Percentiles rank a stretch among this genome's conserved stretches.
phyloP scores from a whole-genome alignment of 1,140 invertebrate genomes.

The Diorhabda carinulata region DNA sequence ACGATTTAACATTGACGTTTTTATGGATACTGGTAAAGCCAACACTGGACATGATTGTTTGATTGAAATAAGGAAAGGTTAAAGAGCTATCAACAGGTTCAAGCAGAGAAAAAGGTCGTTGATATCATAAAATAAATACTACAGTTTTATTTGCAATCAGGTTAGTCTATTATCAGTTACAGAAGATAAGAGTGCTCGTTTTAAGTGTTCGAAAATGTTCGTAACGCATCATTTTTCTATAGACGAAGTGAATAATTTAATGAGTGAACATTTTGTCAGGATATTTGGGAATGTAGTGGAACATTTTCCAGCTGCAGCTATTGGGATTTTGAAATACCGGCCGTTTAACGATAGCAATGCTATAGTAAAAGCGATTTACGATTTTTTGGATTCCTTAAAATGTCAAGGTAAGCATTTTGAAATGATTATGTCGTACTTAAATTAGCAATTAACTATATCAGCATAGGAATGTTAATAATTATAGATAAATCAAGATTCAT shows the following conservation, averaged over 20 bases:
- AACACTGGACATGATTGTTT: background rate
- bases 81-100: constrained; percentile 1
- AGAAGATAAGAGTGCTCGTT: background rate
- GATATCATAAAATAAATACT: background rate
- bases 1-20: no score
- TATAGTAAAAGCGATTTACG: constrained; percentile 53
- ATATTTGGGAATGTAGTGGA: constrained; percentile 65
- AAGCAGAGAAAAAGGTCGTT: background rate
- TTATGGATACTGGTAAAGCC: no score
- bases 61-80: background rate
- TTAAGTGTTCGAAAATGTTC: constrained; percentile 8
- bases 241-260: constrained; percentile 54
- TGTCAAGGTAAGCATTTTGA: constrained; percentile 49
- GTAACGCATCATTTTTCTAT: constrained; percentile 27
- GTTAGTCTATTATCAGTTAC: background rate
- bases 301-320: constrained; percentile 55
- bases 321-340: constrained; percentile 50
- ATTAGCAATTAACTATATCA: no score
- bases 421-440: no score
- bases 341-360: constrained; percentile 54
- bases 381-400: constrained; percentile 56
- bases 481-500: no score
- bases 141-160: background rate
- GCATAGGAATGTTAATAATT: no score
- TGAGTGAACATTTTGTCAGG: constrained; percentile 55